phyloP scores from a whole-genome alignment of 2,888 invertebrate species.

The Leptothorax acervorum region DNA sequence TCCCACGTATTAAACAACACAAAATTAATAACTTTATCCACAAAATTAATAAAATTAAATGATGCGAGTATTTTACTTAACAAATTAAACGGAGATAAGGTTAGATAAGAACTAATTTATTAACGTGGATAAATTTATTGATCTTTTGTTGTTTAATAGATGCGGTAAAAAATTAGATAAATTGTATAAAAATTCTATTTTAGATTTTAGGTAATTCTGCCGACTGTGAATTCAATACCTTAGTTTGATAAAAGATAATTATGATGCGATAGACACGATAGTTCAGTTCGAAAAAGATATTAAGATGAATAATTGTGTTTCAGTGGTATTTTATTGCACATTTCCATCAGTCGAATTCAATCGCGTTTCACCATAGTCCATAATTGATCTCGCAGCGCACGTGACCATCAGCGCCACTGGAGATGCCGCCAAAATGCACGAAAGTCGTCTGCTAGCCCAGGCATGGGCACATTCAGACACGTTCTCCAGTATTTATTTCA shows the following conservation, averaged over 20 bases:
- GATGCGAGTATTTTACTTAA: not conserved
- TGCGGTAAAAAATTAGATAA: not conserved
- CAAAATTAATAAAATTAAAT: not conserved
- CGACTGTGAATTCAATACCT: too few species aligned
- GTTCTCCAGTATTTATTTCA: not conserved
- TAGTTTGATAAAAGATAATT: too few species aligned
- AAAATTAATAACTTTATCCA: not conserved
- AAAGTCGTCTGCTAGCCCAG: conserved; percentile 10
- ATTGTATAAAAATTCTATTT: not conserved
- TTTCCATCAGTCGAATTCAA: not conserved
- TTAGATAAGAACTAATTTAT: not conserved
- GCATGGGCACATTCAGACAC: not conserved
- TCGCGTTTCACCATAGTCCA: not conserved
- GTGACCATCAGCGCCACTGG: conserved; percentile 13
- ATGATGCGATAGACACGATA: too few species aligned
- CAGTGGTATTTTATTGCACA: not conserved
- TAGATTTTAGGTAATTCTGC: not conserved
- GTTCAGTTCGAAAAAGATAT: too few species aligned
- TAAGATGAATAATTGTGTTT: not conserved
- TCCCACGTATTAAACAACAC: not conserved
- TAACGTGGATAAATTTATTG: not conserved
- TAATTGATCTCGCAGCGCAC: not conserved
- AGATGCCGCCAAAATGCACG: conserved; percentile 39
- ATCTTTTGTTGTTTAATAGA: not conserved
- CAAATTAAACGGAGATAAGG: not conserved